Evolutionary conservation across 1,140 invertebrate species (phyloP).

Genomic region (Drosophila melanica): DNA sequence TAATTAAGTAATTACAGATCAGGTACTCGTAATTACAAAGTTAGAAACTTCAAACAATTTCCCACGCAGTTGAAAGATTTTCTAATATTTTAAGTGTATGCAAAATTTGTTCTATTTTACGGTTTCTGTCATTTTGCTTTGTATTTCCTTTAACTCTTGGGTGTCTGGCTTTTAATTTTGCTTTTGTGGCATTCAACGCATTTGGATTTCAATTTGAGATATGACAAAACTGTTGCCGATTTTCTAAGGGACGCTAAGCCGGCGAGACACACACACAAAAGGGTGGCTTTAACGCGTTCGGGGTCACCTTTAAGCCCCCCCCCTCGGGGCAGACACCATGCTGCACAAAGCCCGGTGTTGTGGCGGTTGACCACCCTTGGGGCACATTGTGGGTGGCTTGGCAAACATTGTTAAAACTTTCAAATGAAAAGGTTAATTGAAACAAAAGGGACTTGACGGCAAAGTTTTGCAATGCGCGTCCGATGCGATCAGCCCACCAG

Average conservation of each 20-base stretch:
- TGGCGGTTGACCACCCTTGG: constrained; percentile 3
- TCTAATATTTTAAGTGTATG: background rate
- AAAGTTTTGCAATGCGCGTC: constrained; percentile 69
- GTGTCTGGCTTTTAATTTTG: background rate
- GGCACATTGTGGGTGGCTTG: constrained; percentile 9
- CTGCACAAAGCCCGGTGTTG: constrained; percentile 9
- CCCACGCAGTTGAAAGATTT: no score
- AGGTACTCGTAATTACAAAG: background rate
- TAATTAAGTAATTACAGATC: no score
- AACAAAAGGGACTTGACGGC: constrained; percentile 79
- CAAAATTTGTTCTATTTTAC: background rate
- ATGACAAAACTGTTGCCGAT: constrained; percentile 64
- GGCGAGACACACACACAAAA: background rate
- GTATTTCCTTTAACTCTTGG: constrained; percentile 1
- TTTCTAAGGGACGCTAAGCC: constrained; percentile 6
- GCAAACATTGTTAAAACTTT: constrained; percentile 80
- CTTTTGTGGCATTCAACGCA: constrained; percentile 56
- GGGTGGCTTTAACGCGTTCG: constrained; percentile 5
- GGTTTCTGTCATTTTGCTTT: background rate
- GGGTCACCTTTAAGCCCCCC: constrained; percentile 16
- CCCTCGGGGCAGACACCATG: background rate
- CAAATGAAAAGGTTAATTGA: constrained; percentile 82
- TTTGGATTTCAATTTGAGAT: constrained; percentile 79
- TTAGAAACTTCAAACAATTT: no score
- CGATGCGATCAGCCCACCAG: constrained; percentile 48